Base-by-base conservation (phyloP, 2,888 invertebrate species). In the Catocala sponsa region DNA sequence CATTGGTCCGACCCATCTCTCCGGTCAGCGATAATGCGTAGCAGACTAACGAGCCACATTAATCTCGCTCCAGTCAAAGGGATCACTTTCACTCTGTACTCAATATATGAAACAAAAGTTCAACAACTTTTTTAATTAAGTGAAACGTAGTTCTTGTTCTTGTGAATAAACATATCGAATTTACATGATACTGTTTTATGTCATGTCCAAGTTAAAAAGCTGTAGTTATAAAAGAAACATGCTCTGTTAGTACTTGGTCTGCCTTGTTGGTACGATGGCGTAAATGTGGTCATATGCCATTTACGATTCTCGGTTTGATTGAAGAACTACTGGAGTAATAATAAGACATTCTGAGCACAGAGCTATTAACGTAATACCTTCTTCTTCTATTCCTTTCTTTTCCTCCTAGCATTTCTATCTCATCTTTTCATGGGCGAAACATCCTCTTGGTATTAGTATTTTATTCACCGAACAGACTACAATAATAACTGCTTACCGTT, bases 51-150 rank as follows among this genome's bases (percentile, higher is more conserved):
- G 80, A 81, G 78, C 41, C 59, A 71, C 83, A 88, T 89, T 86
- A 85, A 87, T 89, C 88, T 84, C 77, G 78, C 69, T 68, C 65
- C 76, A 72, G 79, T 81, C 80, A 81, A 84, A 84, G 84, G 86
- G 83, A 87, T 87, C 87, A 88, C 89, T 89, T 89, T 89, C 89
- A 87, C 89, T 88, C 78, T 70, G 78, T 51, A 73, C 68, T 78
- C 63, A 71, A 76, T 65, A 69, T 68, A 68, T 68, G 66, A 76
- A 75, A 72, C 77, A 76, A 77, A 76, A 76, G 77, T 77, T 72
- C 77, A 78, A 77, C 76, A 79, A 68, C 70, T 74, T 77, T 76
- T 79, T 70, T 78, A 79, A 78, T 77, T 72, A 76, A 73, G 71
- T 69, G 79, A 76, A 78, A 78, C 67, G 67, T 69, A 63, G 63